Evolutionary conservation across 2,888 invertebrate genomes (phyloP).

Genomic region (Erebia aethiops): DNA sequence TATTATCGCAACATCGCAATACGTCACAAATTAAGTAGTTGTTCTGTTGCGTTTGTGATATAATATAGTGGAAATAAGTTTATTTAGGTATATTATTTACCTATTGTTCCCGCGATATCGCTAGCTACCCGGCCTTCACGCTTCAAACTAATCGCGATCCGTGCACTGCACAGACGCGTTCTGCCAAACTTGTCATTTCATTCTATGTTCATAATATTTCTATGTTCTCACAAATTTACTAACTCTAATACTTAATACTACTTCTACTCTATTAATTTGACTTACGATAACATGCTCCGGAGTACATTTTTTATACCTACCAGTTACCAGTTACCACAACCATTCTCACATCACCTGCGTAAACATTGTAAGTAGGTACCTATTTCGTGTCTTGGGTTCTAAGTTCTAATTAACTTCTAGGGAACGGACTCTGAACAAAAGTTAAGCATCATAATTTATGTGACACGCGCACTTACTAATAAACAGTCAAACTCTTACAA

Average conservation of each 20-base stretch:
- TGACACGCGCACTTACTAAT: too few species aligned
- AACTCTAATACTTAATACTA: background rate
- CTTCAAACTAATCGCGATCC: slow-evolving; percentile 60
- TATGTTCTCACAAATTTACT: background rate
- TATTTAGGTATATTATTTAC: slow-evolving; percentile 52
- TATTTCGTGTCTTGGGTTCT: too few species aligned
- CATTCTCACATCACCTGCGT: too few species aligned
- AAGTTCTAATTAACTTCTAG: too few species aligned
- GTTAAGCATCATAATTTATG: too few species aligned
- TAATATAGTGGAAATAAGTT: slow-evolving; percentile 42
- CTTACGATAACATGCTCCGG: background rate
- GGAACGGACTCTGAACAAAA: too few species aligned
- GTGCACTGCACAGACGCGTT: slow-evolving; percentile 50
- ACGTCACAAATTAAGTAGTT: slow-evolving; percentile 12
- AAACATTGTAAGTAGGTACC: too few species aligned
- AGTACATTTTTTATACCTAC: background rate
- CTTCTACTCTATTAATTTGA: background rate
- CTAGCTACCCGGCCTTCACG: slow-evolving; percentile 62
- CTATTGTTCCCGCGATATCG: slow-evolving; percentile 60
- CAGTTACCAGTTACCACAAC: too few species aligned
- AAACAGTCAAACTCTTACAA: too few species aligned
- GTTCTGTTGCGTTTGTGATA: slow-evolving; percentile 28
- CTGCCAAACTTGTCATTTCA: slow-evolving; percentile 55
- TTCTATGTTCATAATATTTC: slow-evolving; percentile 40
- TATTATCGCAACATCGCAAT: background rate